These are phyloP conservation scores for Lampris megalopsis DNA, from an alignment of 2,113 vertebrate genomes.

Conservation along the genomic window DNA sequence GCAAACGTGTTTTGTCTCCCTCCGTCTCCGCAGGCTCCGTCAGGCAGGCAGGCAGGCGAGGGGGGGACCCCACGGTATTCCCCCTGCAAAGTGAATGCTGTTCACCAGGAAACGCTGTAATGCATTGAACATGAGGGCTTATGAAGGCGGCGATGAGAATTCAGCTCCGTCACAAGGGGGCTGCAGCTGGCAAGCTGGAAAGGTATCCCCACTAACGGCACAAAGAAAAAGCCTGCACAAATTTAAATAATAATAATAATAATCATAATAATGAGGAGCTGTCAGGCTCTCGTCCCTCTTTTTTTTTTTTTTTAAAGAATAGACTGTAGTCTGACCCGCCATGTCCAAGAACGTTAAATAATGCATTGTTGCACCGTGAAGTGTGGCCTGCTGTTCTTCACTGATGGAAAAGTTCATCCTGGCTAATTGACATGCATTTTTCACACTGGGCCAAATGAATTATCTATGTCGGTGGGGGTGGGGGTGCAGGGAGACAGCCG, in stretches of 20 bases:
- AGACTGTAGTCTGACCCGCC: slow-evolving; percentile 40
- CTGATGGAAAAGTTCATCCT: slow-evolving; percentile 61
- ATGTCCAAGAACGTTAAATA: slow-evolving; percentile 69
- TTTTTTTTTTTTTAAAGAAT: background rate
- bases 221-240: slow-evolving; percentile 26
- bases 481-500: slow-evolving; percentile 35
- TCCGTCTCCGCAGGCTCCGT: background rate
- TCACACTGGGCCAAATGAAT: slow-evolving; percentile 77
- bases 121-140: slow-evolving; percentile 10
- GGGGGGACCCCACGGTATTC: background rate
- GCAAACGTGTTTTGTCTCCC: background rate
- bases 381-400: slow-evolving; percentile 51
- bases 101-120: background rate
- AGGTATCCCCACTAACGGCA: background rate
- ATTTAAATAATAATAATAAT: slow-evolving; percentile 7
- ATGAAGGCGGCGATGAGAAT: background rate
- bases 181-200: slow-evolving; percentile 15
- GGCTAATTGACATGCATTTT: slow-evolving; percentile 79
- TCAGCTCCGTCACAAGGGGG: slow-evolving; percentile 21
- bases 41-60: background rate
- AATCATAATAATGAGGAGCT: slow-evolving; percentile 58
- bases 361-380: slow-evolving; percentile 60
- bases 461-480: slow-evolving; percentile 64
- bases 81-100: slow-evolving; percentile 3
- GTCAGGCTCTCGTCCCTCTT: slow-evolving; percentile 42